Evolutionary conservation across 2,113 vertebrate species (phyloP), one percentile per base, ranked within the genome.

Genomic region (Daboia siamensis): DNA sequence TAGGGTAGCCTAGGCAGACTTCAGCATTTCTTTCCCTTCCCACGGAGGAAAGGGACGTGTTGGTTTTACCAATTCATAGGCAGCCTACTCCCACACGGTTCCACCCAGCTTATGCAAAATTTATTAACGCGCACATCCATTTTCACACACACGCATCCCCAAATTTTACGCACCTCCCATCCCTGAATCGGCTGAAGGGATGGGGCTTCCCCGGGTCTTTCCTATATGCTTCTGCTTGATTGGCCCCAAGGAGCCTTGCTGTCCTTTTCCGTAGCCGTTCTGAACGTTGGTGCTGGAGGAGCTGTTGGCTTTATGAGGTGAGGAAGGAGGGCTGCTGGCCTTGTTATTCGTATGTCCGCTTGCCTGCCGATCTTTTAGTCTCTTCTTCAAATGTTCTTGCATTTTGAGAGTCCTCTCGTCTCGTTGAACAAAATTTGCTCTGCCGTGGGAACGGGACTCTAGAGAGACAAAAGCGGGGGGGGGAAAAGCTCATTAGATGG

Each of bases 331-430:
- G 52, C 97, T 98, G 92, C 95, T 96, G 11, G 96, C 91, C 94
- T 97, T 97, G 69, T 96, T 97, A 94, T 96, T 97, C 84, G 95
- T 95, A 21, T 97, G 96, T 64, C 96, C 95, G 85, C 94, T 94
- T 87, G 95, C 92, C 94, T 97, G 97, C 84, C 95, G 94, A 91
- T 98, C 97, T 96, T 97, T 98, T 93, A 97, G 95, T 23, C 97
- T 97, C 92, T 98, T 97, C 95, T 97, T 98, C 93, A 98, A 95
- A 93, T 97, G 97, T 2, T 98, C 98, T 94, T 97, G 97, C 94
- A 96, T 97, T 97, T 98, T 98, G 90, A 96, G 93, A 86, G 96
- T 96, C 55, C 97, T 97, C 93, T 98, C 98, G 0, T 98, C 97
- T 59, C 96, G 94, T 74, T 97, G 97, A 89, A 97, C 97, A 94